Evolutionary conservation across 2,797 vertebrate species (phyloP), one percentile per base, ranked within the genome.

Genomic region (Mallotus villosus): DNA sequence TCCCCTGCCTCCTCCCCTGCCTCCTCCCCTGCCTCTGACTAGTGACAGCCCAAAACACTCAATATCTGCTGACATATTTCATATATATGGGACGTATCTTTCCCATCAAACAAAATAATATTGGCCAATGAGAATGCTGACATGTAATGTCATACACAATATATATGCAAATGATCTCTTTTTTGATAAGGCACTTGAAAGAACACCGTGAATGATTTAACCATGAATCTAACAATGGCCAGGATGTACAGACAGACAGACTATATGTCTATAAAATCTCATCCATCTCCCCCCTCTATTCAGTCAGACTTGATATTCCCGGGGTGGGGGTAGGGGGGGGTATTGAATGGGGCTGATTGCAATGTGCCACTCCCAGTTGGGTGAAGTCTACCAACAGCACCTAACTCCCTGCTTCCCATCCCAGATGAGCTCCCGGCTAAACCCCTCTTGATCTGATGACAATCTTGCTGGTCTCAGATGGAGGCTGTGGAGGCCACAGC

Each of bases 391-490:
- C 69, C 71, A 63, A 65, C 81, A 73, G 80, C 68, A 81, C 64
- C 71, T 63, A 55, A 17, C 75, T 58, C 70, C 68, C 69, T 34
- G 51, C 55, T 76, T 57, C 67, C 25, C 74, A 66, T 17, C 27
- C 59, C 65, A 72, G 70, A 82, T 74, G 70, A 76, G 70, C 68
- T 82, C 77, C 72, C 27, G 72, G 80, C 81, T 77, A 80, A 89
- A 85, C 76, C 84, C 79, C 70, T 80, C 76, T 75, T 82, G 70
- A 82, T 84, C 78, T 81, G 72, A 89, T 84, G 80, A 85, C 70
- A 85, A 73, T 67, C 78, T 84, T 80, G 73, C 77, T 77, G 82
- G 72, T 82, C 85, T 84, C 70, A 78, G 77, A 81, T 37, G 49
- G 79, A 82, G 82, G 78, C 75, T 84, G 78, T 88, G 68, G 74